Conservation (phyloP, 2,888 invertebrate genomes). For the Notodonta dromedarius region DNA sequence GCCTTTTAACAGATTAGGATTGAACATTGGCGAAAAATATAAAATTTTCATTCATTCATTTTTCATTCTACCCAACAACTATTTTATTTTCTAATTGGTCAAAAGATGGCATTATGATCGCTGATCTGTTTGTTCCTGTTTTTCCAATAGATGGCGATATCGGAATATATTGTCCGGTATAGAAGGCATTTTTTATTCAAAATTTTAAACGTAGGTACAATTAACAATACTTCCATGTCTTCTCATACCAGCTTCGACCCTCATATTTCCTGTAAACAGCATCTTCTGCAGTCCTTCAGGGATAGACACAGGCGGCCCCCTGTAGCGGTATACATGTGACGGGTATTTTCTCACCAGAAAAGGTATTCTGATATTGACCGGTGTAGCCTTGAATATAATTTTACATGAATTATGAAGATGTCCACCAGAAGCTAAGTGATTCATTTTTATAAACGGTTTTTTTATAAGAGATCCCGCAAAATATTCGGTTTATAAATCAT, state of each 20-base stretch:
- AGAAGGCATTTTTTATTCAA: not conserved
- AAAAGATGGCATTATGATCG: too few relatives aligned
- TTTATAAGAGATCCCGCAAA: too few relatives aligned
- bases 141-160: too few relatives aligned
- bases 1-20: too few relatives aligned
- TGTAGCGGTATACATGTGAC: slow-evolving; percentile 5
- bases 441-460: slow-evolving; percentile 47
- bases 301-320: slow-evolving; percentile 27
- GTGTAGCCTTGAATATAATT: slow-evolving; percentile 61
- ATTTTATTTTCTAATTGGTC: too few relatives aligned
- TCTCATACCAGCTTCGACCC: slow-evolving; percentile 42
- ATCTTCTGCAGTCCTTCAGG: slow-evolving; percentile 31
- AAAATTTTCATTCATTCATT: too few relatives aligned
- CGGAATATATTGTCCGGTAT: too few relatives aligned
- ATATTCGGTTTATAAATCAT: too few relatives aligned
- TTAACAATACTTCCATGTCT: slow-evolving; percentile 26
- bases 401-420: slow-evolving; percentile 50
- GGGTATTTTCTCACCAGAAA: slow-evolving; percentile 37
- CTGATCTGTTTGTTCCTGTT: too few relatives aligned
- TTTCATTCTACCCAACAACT: too few relatives aligned
- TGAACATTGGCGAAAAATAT: too few relatives aligned
- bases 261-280: slow-evolving; percentile 47
- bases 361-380: slow-evolving; percentile 49
- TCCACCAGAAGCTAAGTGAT: slow-evolving; percentile 64
- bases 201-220: slow-evolving; percentile 21